Base-by-base conservation (phyloP, 2,113 vertebrate genomes). In the Eolophus roseicapilla region DNA sequence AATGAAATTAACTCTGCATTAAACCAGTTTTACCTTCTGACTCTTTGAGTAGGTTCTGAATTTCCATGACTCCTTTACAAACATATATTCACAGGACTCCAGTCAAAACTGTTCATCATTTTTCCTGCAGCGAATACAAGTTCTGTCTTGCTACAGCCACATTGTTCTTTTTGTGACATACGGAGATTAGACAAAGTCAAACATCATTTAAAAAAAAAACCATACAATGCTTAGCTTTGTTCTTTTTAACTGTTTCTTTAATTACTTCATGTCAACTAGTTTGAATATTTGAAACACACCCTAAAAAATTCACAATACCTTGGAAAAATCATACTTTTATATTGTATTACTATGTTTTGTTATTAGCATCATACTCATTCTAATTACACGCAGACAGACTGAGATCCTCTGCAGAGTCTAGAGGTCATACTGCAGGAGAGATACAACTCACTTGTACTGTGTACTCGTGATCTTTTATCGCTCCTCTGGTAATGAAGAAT, bases 401-500 rank as follows among this genome's bases (percentile, higher is more conserved):
- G 41, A 89, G 50, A 68, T 52, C 18, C 8, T 86, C 39, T 7
- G 1, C 31, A 39, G 39, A 24, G 25, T 46, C 82, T 41, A 41
- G 62, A 90, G 63, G 37, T 73, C 50, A 84, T 81, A 44, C 59
- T 82, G 53, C 33, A 91, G 57, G 52, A 83, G 73, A 75, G 47
- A 49, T 31, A 80, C 37, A 70, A 31, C 13, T 79, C 62, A 13
- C 43, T 79, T 44, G 49, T 82, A 55, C 39, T 53, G 52, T 49
- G 33, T 10, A n/a, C 8, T 67, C 43, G 2, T 35, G 44, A 53
- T 67, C 9, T 77, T 55, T 84, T 86, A 77, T 88, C 3, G 0
- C n/a, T 74, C 19, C 91, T 91, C 64, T 33, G 53, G 47, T 69
- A 96, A 92, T 53, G 52, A 69, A 88, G 44, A 93, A 84, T 82